These are phyloP conservation scores for Semnopithecus entellus DNA, from an alignment of 2,113 vertebrate genomes.

Conservation along the genomic window DNA sequence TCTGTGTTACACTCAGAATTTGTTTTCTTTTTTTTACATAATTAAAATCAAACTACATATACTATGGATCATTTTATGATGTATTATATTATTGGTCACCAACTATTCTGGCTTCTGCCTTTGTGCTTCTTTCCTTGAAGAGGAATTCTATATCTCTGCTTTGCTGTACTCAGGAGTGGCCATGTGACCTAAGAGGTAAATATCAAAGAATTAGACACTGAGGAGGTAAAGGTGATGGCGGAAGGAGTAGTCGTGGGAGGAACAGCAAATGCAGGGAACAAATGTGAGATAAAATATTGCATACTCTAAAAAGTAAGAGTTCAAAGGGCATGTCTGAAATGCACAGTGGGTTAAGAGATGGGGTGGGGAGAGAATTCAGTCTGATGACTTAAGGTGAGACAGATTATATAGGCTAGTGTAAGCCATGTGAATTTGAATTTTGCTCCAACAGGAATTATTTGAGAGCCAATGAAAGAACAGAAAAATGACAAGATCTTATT, in stretches of 20 bases:
- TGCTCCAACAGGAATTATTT: background rate
- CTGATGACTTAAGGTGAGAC: background rate
- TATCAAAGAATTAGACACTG: background rate
- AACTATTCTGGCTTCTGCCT: background rate
- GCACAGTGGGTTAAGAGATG: background rate
- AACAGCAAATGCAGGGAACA: background rate
- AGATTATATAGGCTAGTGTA: background rate
- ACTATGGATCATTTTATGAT: background rate
- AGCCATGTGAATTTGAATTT: background rate
- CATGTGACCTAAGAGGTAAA: background rate
- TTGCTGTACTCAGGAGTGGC: background rate
- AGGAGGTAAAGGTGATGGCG: too few species aligned
- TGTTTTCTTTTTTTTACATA: background rate
- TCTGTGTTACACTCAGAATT: background rate
- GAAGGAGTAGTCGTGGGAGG: background rate
- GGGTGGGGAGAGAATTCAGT: background rate
- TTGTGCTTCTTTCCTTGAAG: background rate
- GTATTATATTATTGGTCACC: background rate
- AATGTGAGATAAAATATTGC: background rate
- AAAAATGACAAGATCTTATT: background rate
- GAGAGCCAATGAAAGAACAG: background rate
- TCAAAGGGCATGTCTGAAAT: background rate
- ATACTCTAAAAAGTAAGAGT: background rate
- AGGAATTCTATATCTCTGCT: background rate
- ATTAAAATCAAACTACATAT: background rate